Conservation (phyloP, 1,140 invertebrate genomes). For the Drosophila parabipectinata region DNA sequence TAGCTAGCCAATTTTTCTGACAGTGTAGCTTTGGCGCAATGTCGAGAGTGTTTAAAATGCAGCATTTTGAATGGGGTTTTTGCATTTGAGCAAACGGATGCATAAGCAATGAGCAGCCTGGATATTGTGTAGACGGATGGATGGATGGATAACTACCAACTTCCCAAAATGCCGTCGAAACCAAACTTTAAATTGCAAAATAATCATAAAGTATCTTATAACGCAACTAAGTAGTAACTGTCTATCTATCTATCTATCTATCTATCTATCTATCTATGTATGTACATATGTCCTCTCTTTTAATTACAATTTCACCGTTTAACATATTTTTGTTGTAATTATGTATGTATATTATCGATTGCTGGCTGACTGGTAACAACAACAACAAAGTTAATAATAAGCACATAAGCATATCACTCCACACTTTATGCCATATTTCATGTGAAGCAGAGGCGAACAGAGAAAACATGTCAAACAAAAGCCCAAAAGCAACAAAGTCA, state of each 20-base stretch:
- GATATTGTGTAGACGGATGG: constrained; percentile 28
- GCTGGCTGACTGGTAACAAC: constrained; percentile 5
- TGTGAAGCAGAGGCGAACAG: constrained; percentile 15
- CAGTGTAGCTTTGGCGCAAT: constrained; percentile 26
- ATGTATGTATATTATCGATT: constrained; percentile 75
- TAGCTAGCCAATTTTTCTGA: background rate
- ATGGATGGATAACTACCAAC: constrained; percentile 11
- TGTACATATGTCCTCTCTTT: background rate
- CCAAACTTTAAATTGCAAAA: background rate
- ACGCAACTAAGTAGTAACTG: too few species aligned
- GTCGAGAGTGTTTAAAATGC: constrained; percentile 42
- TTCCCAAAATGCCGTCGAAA: background rate
- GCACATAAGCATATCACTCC: constrained; percentile 40
- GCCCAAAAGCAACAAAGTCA: constrained; percentile 15
- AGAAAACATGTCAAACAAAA: constrained; percentile 65
- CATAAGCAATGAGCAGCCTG: constrained; percentile 44
- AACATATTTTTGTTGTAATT: constrained; percentile 58
- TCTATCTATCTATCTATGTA: too few species aligned
- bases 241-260: too few species aligned
- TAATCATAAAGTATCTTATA: background rate
- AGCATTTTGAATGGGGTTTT: constrained; percentile 46
- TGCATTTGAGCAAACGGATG: constrained; percentile 40
- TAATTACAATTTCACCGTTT: constrained; percentile 46
- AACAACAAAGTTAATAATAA: constrained; percentile 59
- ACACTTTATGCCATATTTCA: constrained; percentile 17